phyloP scores from a whole-genome alignment of 2,113 vertebrate genomes.

The Rhodinocichla rosea region DNA sequence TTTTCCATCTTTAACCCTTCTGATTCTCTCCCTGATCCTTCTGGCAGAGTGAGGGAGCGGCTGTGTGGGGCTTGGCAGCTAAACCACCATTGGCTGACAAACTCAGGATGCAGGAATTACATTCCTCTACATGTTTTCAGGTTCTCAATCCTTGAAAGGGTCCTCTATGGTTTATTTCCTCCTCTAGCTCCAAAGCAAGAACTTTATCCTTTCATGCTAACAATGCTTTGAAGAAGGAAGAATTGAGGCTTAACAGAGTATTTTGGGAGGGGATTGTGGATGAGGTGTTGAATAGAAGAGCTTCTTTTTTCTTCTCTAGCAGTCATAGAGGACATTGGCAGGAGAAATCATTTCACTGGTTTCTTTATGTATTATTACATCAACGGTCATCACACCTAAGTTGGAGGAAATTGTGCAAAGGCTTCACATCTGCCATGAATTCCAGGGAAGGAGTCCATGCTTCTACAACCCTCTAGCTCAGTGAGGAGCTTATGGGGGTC shows the following conservation, averaged over 20 bases:
- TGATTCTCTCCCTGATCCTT: not conserved
- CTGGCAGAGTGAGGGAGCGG: not conserved
- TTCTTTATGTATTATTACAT: not conserved
- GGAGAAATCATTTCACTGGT: not conserved
- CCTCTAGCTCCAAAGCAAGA: not conserved
- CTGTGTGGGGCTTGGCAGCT: not conserved
- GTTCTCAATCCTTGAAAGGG: not conserved
- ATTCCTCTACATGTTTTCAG: not conserved
- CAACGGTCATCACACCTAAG: not conserved
- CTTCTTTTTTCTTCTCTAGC: not conserved
- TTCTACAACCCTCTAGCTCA: not conserved
- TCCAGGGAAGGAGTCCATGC: not conserved
- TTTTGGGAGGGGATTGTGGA: not conserved
- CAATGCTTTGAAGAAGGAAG: not conserved
- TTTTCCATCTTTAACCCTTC: not conserved
- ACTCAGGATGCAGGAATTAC: not conserved
- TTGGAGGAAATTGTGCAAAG: not conserved
- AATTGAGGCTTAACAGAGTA: not conserved
- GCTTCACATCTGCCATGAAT: not conserved
- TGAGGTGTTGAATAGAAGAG: not conserved
- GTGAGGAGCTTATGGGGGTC: not conserved
- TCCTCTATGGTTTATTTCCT: not conserved
- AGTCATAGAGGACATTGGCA: not conserved
- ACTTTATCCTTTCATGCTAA: not conserved
- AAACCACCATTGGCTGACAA: not conserved